These are phyloP conservation scores for Cryptotermes secundus DNA, from an alignment of 1,140 invertebrate species.

Conservation along the genomic window DNA sequence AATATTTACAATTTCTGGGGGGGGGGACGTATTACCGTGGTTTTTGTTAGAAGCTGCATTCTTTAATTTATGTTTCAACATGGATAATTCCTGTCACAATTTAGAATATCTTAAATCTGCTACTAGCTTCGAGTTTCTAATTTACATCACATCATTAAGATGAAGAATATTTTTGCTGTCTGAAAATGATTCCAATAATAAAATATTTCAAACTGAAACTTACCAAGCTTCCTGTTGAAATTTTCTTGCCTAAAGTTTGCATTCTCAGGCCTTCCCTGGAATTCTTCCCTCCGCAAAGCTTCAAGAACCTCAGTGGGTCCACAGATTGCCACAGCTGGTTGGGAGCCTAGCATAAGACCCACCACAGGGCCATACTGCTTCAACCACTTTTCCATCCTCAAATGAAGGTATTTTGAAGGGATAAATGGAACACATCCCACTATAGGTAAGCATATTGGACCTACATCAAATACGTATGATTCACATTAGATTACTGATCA, in stretches of 20 bases:
- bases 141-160: no score
- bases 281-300: conserved; percentile 44
- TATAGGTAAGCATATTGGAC: conserved; percentile 46
- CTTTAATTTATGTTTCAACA: no score
- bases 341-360: conserved; percentile 43
- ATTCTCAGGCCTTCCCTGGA: conserved; percentile 47
- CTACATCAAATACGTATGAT: conserved; percentile 33
- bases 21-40: no score
- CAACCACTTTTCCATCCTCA: conserved; percentile 43
- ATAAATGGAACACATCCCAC: conserved; percentile 47
- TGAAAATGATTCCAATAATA: no score
- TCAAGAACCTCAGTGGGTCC: conserved; percentile 46
- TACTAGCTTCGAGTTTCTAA: no score
- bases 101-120: no score
- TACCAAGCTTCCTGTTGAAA: conserved; percentile 64
- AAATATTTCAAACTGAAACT: conserved; percentile 33
- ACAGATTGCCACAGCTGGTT: conserved; percentile 46
- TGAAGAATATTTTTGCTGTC: no score
- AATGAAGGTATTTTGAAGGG: conserved; percentile 42
- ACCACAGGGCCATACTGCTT: conserved; percentile 47
- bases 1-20: no score
- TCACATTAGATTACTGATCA: no score
- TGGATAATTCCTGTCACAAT: no score
- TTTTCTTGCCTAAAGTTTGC: conserved; percentile 61
- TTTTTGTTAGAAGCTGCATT: no score